Percentiles rank a stretch among this genome's conserved stretches.
Conservation (phyloP, 1,140 invertebrate species). For the Tetramorium parvispinum region DNA sequence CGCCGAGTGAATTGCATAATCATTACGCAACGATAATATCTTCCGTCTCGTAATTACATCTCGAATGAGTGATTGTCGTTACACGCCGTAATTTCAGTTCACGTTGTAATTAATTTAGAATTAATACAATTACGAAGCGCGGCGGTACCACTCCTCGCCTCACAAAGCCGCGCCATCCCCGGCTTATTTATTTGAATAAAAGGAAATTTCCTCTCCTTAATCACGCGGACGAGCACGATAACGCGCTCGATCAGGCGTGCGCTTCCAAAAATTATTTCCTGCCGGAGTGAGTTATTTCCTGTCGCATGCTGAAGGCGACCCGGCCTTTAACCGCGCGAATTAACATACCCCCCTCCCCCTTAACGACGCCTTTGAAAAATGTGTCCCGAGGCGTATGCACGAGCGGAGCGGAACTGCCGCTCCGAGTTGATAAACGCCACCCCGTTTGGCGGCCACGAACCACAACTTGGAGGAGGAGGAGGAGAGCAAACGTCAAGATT, state of each 20-base stretch:
- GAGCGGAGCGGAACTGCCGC: too few species aligned
- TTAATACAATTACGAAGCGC: slow-evolving; percentile 1
- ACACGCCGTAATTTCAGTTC: background rate
- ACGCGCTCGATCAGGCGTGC: background rate
- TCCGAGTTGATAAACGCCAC: slow-evolving; percentile 34
- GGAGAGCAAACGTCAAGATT: slow-evolving; percentile 41
- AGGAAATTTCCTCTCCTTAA: background rate
- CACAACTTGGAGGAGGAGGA: background rate
- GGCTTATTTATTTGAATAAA: background rate
- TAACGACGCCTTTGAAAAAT: slow-evolving; percentile 37
- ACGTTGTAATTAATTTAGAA: slow-evolving; percentile 1
- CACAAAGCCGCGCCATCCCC: background rate
- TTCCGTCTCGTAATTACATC: slow-evolving; percentile 13
- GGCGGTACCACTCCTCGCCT: background rate
- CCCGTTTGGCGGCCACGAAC: background rate
- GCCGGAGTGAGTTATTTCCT: slow-evolving; percentile 10
- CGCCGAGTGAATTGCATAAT: slow-evolving; percentile 31
- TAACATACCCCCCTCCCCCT: slow-evolving; percentile 3
- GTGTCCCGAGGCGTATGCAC: background rate
- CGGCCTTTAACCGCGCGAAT: slow-evolving; percentile 41
- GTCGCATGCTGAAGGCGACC: background rate
- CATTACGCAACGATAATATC: slow-evolving; percentile 31
- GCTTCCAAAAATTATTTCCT: background rate
- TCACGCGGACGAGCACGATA: background rate
- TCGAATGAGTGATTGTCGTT: background rate